Evolutionary conservation across 92 coral and sea anemone species (phyloP), one percentile per base, ranked within the genome.

Genomic region (Epizoanthus illoricatus): DNA sequence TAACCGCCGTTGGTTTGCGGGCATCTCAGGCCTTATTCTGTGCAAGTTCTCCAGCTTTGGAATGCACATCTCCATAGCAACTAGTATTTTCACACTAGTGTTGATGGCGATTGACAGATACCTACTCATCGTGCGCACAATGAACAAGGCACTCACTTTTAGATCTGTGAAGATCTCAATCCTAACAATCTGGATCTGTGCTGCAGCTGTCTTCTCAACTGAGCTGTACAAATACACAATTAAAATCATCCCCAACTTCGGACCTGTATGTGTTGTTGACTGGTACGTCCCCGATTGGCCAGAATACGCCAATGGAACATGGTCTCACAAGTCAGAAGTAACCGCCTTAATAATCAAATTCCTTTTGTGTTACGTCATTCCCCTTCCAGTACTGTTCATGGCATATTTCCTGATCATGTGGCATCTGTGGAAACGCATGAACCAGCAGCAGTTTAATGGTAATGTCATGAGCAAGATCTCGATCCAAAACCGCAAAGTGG

Each of bases 1-100:
- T 39, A 36, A 28, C 40, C 6, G 2, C 12, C 67, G 36, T 19
- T 75, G 81, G 81, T 39, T 75, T 3, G 68, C 81, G 6, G 81
- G 81, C 13, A 5, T 60, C 28, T 33, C n/a, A 7, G 81, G 81
- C 4, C 41, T 75, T 15, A 18, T 39, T 75, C 55, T 75, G 16
- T 75, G 81, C 67, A 58, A 67, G 36, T 58, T 75, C 57, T 13
- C 69, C 60, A 75, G 62, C 39, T 75, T 75, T 59, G 81, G 81
- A 18, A 24, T 75, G 54, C 81, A 75, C 56, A 75, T 75, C 56
- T 75, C 81, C 55, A 75, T 75, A 58, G 81, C 81, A 39, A 75
- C 81, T 24, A 75, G 81, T 59, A 60, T 75, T 17, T 75, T 75
- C 16, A 75, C 81, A 1, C 42, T 75, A 40, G 62, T 67, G 10